phyloP scores from a whole-genome alignment of 1,140 invertebrate genomes.

The Akabosia matsudoensis region DNA sequence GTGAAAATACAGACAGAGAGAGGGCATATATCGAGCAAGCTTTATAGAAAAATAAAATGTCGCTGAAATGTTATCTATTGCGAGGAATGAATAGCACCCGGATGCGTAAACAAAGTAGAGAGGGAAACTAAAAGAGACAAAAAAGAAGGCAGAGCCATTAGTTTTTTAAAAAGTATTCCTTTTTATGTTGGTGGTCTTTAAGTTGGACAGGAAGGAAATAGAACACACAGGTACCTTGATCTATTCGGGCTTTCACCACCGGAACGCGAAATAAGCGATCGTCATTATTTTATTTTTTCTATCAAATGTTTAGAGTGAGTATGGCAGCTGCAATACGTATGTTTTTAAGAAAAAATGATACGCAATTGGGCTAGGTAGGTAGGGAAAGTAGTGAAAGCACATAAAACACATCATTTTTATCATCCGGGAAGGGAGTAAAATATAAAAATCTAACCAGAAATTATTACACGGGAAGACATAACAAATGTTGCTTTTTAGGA shows the following conservation, averaged over 20 bases:
- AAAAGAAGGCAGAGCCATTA: too few relatives aligned
- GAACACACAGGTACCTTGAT: not conserved
- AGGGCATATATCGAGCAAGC: too few relatives aligned
- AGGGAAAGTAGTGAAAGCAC: not conserved
- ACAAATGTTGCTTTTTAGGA: too few relatives aligned
- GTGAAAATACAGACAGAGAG: too few relatives aligned
- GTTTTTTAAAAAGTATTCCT: too few relatives aligned
- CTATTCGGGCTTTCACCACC: not conserved
- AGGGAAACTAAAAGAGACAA: not conserved
- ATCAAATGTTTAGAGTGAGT: not conserved
- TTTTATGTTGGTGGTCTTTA: too few relatives aligned
- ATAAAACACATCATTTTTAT: not conserved
- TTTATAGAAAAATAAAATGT: not conserved
- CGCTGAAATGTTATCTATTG: too few relatives aligned
- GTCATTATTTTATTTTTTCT: not conserved
- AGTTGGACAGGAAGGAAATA: too few relatives aligned
- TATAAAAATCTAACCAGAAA: not conserved
- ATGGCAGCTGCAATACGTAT: conserved; percentile 13
- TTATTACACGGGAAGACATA: not conserved
- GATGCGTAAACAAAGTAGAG: not conserved
- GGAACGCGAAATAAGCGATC: not conserved
- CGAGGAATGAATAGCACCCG: not conserved
- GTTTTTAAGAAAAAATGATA: not conserved
- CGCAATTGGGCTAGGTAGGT: not conserved
- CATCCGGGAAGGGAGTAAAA: not conserved